A percentile compares a stretch with the other conserved stretches of the same genome.
Evolutionary conservation across 2,888 invertebrate species (phyloP).

Genomic region (Tanytarsus gracilentus): DNA sequence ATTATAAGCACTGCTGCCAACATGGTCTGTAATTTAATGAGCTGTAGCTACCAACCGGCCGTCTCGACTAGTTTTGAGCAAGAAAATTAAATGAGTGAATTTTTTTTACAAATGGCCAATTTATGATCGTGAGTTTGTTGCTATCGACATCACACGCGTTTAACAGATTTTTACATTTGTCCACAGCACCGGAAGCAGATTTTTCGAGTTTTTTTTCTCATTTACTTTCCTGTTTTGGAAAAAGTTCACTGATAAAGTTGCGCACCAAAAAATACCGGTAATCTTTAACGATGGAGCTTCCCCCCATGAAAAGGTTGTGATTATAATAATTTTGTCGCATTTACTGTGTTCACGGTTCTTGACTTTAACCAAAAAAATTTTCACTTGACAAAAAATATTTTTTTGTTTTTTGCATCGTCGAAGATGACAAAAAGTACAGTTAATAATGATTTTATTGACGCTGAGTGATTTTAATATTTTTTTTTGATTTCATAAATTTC

Average conservation of each 20-base stretch:
- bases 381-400: background rate
- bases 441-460: no score
- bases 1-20: background rate
- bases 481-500: no score
- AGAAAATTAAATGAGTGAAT: background rate
- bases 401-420: no score
- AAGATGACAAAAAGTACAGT: no score
- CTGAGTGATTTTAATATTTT: no score
- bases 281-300: slow-evolving; percentile 12
- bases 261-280: background rate
- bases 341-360: slow-evolving; percentile 10
- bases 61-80: background rate
- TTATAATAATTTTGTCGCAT: slow-evolving; percentile 13
- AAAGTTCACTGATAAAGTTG: background rate
- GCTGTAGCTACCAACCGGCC: no score
- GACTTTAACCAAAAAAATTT: background rate
- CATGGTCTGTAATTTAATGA: background rate
- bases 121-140: no score
- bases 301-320: background rate
- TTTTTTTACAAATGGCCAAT: background rate
- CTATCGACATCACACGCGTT: no score
- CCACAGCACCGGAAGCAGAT: background rate
- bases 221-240: background rate
- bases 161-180: background rate
- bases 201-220: background rate